These are phyloP conservation scores for Phalacrocorax aristotelis DNA, from an alignment of 2,113 vertebrate species.

Conservation along the genomic window DNA sequence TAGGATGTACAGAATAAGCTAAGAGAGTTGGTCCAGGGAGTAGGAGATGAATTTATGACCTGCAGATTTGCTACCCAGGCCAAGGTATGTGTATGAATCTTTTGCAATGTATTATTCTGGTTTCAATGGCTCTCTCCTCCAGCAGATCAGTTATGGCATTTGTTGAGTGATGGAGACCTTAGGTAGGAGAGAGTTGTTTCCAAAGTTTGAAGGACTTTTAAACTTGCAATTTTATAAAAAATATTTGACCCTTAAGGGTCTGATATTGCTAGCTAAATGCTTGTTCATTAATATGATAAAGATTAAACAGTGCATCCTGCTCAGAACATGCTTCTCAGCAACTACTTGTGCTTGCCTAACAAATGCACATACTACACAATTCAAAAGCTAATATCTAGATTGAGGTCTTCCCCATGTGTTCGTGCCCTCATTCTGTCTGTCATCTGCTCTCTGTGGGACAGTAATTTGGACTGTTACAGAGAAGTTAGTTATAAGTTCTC, in stretches of 20 bases:
- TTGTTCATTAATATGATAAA: not conserved
- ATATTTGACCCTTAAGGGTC: not conserved
- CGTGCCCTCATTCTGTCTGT: not conserved
- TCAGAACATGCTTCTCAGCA: not conserved
- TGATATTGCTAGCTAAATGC: not conserved
- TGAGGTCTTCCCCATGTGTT: not conserved
- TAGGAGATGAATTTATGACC: slow-evolving; percentile 93
- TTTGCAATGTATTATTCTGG: not conserved
- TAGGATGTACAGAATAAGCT: slow-evolving; percentile 94
- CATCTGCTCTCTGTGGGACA: not conserved
- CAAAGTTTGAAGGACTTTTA: not conserved
- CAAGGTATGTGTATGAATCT: slow-evolving; percentile 83
- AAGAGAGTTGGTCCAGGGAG: slow-evolving; percentile 85
- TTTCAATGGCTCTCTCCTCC: not conserved
- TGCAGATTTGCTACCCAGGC: slow-evolving; percentile 85
- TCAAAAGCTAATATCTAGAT: not conserved
- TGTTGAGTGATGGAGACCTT: not conserved
- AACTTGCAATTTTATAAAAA: not conserved
- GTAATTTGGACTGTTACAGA: not conserved
- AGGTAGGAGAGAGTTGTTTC: not conserved
- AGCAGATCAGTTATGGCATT: not conserved
- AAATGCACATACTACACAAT: not conserved
- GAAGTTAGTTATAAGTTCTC: not conserved
- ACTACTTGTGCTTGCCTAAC: not conserved
- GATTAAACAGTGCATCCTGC: not conserved